Base-by-base conservation (phyloP, 2,888 invertebrate species). In the Eupithecia abbreviata region DNA sequence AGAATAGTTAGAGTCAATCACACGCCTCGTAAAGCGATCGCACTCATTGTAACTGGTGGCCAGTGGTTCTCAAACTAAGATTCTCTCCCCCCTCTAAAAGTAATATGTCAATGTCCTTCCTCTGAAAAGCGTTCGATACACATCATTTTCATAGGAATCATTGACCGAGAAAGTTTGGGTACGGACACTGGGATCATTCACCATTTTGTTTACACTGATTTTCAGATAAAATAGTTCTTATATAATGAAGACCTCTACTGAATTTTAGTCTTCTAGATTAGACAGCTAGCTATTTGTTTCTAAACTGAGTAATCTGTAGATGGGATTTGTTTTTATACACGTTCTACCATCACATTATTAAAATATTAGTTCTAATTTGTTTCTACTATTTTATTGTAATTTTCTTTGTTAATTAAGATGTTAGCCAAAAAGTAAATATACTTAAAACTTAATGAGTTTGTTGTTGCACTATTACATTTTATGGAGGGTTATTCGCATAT, bases 1-100 rank as follows among this genome's bases (percentile, higher is more conserved):
- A 83, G 84, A 83, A 88, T 89, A 86, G 85, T 86, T 83, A 80
- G 83, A 79, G 85, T 86, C 91, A 90, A 93, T 93, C 92, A 92
- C 90, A 89, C 84, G 91, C 79, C 81, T 88, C 89, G 87, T 87
- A 88, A 88, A 88, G 83, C 84, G 81, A 77, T 79, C 72, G 80
- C 68, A 75, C 77, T 77, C 75, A 69, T 79, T 74, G 77, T 78
- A 58, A 76, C 74, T 75, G 67, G 12, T 74, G 47, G 55, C 10
- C 79, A 70, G 73, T 49, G 76, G 66, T 49, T 49, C 77, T 74
- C 74, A 77, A 79, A 30, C 49, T 45, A 49, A 12, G 62, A 62
- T 3, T 62, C 58, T 18, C n/a, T 49, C 0, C 13, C 4, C 58
- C 58, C 12, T 30, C 10, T 30, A 62, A 30, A 30, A 30, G 0